Evolutionary conservation across 2,797 vertebrate genomes (phyloP).

Genomic region (Kryptolebias ocellatus): DNA sequence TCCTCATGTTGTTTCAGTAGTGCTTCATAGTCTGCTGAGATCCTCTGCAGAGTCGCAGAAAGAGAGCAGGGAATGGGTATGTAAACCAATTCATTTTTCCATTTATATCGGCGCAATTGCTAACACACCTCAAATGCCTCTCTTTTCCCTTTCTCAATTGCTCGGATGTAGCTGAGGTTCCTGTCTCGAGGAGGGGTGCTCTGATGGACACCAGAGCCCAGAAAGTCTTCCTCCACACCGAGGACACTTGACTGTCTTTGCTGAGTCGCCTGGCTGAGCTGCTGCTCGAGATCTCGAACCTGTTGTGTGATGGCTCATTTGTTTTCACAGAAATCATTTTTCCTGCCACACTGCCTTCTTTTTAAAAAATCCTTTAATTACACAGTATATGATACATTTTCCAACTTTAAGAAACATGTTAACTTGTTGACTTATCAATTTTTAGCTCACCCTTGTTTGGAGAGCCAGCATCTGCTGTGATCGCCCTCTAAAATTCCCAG

Average conservation of each 20-base stretch:
- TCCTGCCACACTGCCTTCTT: slow-evolving; percentile 1
- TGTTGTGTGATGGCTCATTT: slow-evolving; percentile 52
- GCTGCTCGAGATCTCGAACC: slow-evolving; percentile 91
- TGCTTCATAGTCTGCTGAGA: slow-evolving; percentile 79
- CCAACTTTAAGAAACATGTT: not conserved
- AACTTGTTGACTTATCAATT: not conserved
- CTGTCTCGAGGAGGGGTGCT: slow-evolving; percentile 83
- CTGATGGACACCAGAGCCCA: slow-evolving; percentile 54
- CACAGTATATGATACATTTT: not conserved
- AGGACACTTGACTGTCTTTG: slow-evolving; percentile 65
- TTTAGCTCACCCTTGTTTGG: slow-evolving; percentile 85
- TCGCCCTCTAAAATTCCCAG: slow-evolving; percentile 89
- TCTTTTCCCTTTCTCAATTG: slow-evolving; percentile 88
- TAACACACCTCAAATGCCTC: slow-evolving; percentile 85
- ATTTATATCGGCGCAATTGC: not conserved
- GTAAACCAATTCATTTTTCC: not conserved
- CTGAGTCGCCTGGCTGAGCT: slow-evolving; percentile 75
- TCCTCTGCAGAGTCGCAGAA: slow-evolving; percentile 77
- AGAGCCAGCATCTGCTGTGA: slow-evolving; percentile 92
- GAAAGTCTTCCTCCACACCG: slow-evolving; percentile 71
- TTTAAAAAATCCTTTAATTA: not conserved
- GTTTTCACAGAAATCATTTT: not conserved
- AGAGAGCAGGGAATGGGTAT: not conserved
- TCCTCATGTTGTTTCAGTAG: slow-evolving; percentile 86
- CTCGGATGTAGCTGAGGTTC: slow-evolving; percentile 86